Conservation (phyloP, 1,140 invertebrate genomes). For the Sarcophaga peregrina region DNA sequence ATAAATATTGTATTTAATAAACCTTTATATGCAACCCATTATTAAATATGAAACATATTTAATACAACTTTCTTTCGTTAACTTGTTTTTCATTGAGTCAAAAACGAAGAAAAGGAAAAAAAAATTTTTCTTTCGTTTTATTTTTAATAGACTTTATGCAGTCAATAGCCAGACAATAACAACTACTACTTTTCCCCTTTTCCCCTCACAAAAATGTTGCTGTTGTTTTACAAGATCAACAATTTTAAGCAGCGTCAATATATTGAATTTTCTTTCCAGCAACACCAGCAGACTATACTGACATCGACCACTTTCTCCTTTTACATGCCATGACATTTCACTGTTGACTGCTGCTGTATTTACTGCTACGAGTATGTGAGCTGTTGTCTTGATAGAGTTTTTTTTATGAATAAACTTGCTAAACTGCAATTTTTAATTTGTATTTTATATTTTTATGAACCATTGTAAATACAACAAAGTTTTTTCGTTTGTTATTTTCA, state of each 20-base stretch:
- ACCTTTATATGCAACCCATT: too few relatives aligned
- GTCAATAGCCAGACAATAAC: not conserved
- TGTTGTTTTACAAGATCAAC: not conserved
- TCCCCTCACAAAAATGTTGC: not conserved
- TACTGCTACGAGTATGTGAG: not conserved
- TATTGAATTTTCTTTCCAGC: not conserved
- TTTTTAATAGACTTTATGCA: not conserved
- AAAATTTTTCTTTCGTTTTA: not conserved
- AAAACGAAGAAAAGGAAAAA: too few relatives aligned
- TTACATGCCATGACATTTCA: slow-evolving; percentile 7
- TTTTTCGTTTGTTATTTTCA: too few relatives aligned
- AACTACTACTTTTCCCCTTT: not conserved
- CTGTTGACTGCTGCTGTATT: not conserved
- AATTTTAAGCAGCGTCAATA: not conserved
- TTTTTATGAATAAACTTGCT: not conserved
- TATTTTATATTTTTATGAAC: not conserved
- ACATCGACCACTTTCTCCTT: slow-evolving; percentile 26
- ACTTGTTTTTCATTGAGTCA: not conserved
- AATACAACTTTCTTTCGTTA: not conserved
- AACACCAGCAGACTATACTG: not conserved
- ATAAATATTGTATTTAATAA: too few relatives aligned
- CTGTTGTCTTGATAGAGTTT: not conserved
- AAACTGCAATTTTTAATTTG: not conserved
- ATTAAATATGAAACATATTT: not conserved
- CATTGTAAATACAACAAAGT: not conserved